Evolutionary conservation across 2,888 invertebrate species (phyloP), one percentile per base, ranked within the genome.

Genomic region (Thereva nobilitata): DNA sequence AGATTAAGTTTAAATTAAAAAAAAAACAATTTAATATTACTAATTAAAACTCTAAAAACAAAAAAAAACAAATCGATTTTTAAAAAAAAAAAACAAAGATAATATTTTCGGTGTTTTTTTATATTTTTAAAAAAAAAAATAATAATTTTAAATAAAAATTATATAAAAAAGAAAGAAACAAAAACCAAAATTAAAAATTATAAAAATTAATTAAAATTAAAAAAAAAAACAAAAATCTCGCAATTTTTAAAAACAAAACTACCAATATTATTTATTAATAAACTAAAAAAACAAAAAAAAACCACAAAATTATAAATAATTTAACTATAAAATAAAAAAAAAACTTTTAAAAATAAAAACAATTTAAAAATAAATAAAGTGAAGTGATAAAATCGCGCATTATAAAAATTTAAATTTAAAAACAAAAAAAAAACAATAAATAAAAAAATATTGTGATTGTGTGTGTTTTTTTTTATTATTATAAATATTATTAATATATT

Each of bases 171-270:
- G 9, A 5, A 5, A 38, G 53, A 9, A 40, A 8, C 9, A 10
- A 41, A 10, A 41, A 12, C n/a, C 8, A 70, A 70, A 67, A 70
- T 67, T 70, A 42, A 67, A 67, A 70, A 68, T 66, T 69, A 67
- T 67, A 35, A 38, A 54, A 41, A 63, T 5, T 55, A 67, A 63
- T 12, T 40, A 42, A 56, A 12, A 61, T 34, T n/a, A n/a, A n/a
- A 37, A 5, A 45, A 61, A 45, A 12, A 5, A n/a, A 40, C 53
- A 23, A 10, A 41, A 10, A 41, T 9, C n/a, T 23, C 23, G 23
- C 23, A 23, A 49, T 70, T 67, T 70, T 66, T 66, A 67, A 67
- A 68, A 42, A 67, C 70, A 70, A 66, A 67, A 67, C 68, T 67
- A 35, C 23, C 49, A 41, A 49, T 49, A 63, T 5, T 55, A 67